These are phyloP conservation scores for Porites lutea DNA, from an alignment of 64 coral and sea anemone species.

Conservation along the genomic window DNA sequence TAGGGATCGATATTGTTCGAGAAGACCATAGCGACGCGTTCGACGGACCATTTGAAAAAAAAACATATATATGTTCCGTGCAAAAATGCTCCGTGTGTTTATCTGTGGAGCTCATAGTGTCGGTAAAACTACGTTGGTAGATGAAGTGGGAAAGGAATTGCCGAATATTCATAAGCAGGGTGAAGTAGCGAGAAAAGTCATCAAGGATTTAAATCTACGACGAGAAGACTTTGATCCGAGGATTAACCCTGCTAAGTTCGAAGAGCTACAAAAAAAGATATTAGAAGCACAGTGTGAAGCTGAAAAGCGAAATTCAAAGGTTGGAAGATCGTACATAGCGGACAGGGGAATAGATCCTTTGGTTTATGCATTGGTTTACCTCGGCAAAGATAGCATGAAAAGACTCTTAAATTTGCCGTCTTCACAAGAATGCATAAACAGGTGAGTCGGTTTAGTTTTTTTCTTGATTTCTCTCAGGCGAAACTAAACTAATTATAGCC, in stretches of 20 bases:
- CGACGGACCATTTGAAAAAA: too few species aligned
- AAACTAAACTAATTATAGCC: too few species aligned
- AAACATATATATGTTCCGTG: too few species aligned
- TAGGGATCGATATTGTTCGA: too few species aligned
- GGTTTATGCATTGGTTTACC: slow-evolving; percentile 83
- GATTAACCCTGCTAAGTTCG: slow-evolving; percentile 71
- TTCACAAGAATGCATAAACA: slow-evolving; percentile 72
- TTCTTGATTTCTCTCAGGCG: too few species aligned
- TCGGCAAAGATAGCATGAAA: slow-evolving; percentile 56
- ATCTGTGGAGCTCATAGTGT: slow-evolving; percentile 96
- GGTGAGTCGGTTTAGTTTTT: slow-evolving; percentile 33
- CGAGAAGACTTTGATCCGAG: slow-evolving; percentile 92
- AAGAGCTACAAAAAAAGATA: slow-evolving; percentile 81
- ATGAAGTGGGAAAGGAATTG: slow-evolving; percentile 44
- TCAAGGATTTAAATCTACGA: slow-evolving; percentile 66
- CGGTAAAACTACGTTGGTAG: slow-evolving; percentile 88
- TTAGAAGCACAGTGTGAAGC: slow-evolving; percentile 63
- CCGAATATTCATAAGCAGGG: slow-evolving; percentile 51
- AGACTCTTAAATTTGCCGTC: slow-evolving; percentile 48
- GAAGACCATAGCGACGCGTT: too few species aligned
- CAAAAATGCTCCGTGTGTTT: slow-evolving; percentile 70
- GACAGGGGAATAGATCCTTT: slow-evolving; percentile 91
- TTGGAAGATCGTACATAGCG: slow-evolving; percentile 69
- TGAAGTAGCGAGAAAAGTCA: slow-evolving; percentile 87
- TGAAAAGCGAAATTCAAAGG: slow-evolving; percentile 40